Evolutionary conservation across 2,113 vertebrate genomes (phyloP), one percentile per base, ranked within the genome.

Genomic region (Phyllostomus hastatus): DNA sequence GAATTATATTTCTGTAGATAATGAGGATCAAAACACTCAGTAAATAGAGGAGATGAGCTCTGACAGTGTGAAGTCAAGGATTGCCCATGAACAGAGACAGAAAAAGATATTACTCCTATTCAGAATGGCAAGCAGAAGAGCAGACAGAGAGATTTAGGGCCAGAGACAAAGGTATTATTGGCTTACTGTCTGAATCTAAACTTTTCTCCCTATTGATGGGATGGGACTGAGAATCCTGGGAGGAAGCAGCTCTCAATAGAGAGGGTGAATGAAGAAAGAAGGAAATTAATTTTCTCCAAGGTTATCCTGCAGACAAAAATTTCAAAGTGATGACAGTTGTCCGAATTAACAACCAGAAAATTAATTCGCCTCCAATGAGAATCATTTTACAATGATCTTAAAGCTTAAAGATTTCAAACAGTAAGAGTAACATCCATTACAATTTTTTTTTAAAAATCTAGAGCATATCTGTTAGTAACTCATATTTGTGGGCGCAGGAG

Each of bases 1-100:
- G 59, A 88, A 94, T 85, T 88, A 24, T 90, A 79, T 95, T 88
- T 96, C 72, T 85, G 22, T 91, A 59, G 78, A 50, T 91, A 78
- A 54, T 88, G 20, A 46, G n/a, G 17, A 88, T 95, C 52, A 61
- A 82, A 96, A 80, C 31, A 79, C 80, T 35, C 64, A 54, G 1
- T 78, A 33, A 88, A 73, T 79, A 22, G n/a, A 91, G 38, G 66
- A 96, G 88, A 54, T 75, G 31, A 93, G 79, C n/a, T 61, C 43
- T 88, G 35, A 35, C 59, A 92, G 5, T 79, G 22, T 91, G 20
- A 93, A 93, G 54, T 88, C 70, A 76, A 59, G 72, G 24, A 64
- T 76, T 96, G 50, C 48, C 79, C 59, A 57, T 84, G 83, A 88
- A 26, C 46, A 88, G 82, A 91, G n/a, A 85, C 22, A 73, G 54